phyloP scores from a whole-genome alignment of 2,888 invertebrate genomes.

The Vanessa cardui region DNA sequence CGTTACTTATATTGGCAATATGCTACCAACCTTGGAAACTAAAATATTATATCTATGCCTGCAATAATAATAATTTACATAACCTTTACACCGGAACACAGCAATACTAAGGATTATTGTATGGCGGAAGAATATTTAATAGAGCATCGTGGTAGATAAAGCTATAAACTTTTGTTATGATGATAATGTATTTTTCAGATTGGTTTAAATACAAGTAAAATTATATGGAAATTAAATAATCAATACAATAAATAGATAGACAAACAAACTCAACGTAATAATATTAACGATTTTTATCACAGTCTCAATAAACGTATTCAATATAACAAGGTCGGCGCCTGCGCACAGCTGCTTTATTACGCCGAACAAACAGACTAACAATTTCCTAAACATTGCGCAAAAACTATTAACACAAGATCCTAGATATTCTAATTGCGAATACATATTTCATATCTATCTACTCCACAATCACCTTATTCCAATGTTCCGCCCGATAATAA shows the following conservation, averaged over 20 bases:
- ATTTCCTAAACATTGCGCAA: constrained; percentile 42
- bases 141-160: too few relatives aligned
- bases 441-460: constrained; percentile 43
- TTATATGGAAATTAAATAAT: background rate
- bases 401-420: constrained; percentile 44
- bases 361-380: constrained; percentile 39
- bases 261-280: background rate
- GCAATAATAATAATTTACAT: too few relatives aligned
- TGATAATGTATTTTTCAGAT: too few relatives aligned
- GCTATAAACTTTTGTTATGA: too few relatives aligned
- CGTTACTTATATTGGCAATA: too few relatives aligned
- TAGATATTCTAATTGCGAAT: constrained; percentile 44
- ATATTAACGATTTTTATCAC: constrained; percentile 27
- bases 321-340: constrained; percentile 33
- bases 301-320: constrained; percentile 30
- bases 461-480: constrained; percentile 35
- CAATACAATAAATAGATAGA: constrained; percentile 2
- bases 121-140: too few relatives aligned
- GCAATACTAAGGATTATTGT: too few relatives aligned
- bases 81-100: too few relatives aligned
- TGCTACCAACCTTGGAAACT: too few relatives aligned
- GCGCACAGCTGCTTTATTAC: constrained; percentile 40
- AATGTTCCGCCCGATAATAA: constrained; percentile 17
- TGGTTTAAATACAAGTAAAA: too few relatives aligned
- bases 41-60: too few relatives aligned